Conservation (phyloP, 2,797 vertebrate genomes). For the Naso thynnoides region DNA sequence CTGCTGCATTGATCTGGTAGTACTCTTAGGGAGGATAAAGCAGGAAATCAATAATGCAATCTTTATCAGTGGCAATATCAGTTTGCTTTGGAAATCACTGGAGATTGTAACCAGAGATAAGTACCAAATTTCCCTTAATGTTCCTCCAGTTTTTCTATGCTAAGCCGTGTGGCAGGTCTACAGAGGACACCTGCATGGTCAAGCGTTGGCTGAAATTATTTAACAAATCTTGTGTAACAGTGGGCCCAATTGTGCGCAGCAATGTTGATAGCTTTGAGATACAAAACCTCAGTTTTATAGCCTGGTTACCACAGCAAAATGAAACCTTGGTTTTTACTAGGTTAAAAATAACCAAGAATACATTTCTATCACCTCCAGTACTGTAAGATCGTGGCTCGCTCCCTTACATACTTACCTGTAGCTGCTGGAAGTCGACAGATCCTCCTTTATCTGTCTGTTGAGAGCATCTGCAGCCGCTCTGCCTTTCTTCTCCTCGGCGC, state of each 20-base stretch:
- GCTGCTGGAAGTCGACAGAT: conserved; percentile 89
- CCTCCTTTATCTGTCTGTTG: conserved; percentile 96
- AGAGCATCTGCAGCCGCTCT: conserved; percentile 92
- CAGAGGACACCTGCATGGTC: background rate
- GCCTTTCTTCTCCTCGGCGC: conserved; percentile 84
- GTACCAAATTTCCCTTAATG: conserved; percentile 12
- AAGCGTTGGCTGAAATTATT: background rate
- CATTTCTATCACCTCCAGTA: accelerated
- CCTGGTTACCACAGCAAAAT: background rate
- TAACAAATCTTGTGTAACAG: background rate
- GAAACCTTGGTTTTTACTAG: too few species aligned
- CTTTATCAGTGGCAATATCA: conserved; percentile 56
- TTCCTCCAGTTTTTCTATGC: background rate
- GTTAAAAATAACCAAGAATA: background rate
- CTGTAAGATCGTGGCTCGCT: background rate
- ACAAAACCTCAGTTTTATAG: background rate
- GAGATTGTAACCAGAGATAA: conserved; percentile 56
- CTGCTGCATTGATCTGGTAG: conserved; percentile 63
- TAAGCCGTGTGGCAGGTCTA: background rate
- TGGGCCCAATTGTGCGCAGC: background rate
- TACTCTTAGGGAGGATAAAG: conserved; percentile 39
- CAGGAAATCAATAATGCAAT: conserved; percentile 64
- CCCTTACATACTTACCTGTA: conserved; percentile 88
- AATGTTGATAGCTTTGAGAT: background rate
- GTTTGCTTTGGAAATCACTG: conserved; percentile 41